Evolutionary conservation across 2,888 invertebrate genomes (phyloP).

Genomic region (Acronicta psi): DNA sequence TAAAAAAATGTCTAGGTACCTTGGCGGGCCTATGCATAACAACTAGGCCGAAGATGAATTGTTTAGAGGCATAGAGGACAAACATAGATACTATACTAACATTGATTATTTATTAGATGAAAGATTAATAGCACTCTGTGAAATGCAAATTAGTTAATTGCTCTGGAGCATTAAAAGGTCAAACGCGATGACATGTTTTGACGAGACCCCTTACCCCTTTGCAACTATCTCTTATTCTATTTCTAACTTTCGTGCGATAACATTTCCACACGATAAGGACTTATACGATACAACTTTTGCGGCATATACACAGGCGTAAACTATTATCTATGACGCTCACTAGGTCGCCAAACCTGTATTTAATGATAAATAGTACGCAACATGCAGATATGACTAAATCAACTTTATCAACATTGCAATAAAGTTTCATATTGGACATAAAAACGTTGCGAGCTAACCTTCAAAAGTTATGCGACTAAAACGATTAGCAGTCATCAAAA

Average conservation of each 20-base stretch:
- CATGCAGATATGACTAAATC: slow-evolving; percentile 36
- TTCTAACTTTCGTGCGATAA: slow-evolving; percentile 23
- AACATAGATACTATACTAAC: too few species aligned
- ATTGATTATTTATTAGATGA: too few species aligned
- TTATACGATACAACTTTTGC: slow-evolving; percentile 36
- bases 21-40: too few species aligned
- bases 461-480: slow-evolving; percentile 63
- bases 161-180: too few species aligned
- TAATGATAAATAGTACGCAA: slow-evolving; percentile 62
- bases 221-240: slow-evolving; percentile 24
- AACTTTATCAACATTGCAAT: slow-evolving; percentile 39
- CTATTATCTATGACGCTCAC: slow-evolving; percentile 59
- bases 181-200: not conserved
- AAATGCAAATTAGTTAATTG: too few species aligned
- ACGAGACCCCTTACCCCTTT: not conserved
- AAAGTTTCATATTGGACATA: slow-evolving; percentile 42
- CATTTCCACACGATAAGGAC: slow-evolving; percentile 18
- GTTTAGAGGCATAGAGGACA: too few species aligned
- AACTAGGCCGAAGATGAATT: too few species aligned
- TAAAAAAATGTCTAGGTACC: too few species aligned
- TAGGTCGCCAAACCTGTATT: slow-evolving; percentile 74
- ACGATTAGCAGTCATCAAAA: slow-evolving; percentile 60
- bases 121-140: too few species aligned
- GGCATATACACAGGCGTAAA: slow-evolving; percentile 54
- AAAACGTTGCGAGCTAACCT: slow-evolving; percentile 61